Evolutionary conservation across 1,140 invertebrate species (phyloP).

Genomic region (Berghia stephanieae): DNA sequence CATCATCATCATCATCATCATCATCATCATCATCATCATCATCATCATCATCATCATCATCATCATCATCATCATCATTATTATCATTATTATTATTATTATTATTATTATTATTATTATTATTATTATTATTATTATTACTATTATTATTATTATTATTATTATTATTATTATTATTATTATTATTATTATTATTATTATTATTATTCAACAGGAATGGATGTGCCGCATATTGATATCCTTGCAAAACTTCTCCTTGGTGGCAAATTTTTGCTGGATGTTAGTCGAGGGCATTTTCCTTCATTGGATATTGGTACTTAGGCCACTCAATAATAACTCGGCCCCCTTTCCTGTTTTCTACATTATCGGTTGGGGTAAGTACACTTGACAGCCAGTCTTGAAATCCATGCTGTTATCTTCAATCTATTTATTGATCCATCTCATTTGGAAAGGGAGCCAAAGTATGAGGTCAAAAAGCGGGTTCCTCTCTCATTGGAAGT

Average conservation of each 20-base stretch:
- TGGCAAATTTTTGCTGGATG: slow-evolving; percentile 84
- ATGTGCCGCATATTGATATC: slow-evolving; percentile 77
- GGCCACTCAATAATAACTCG: slow-evolving; percentile 59
- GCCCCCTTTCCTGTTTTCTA: slow-evolving; percentile 59
- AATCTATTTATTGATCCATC: too few relatives aligned
- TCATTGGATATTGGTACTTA: slow-evolving; percentile 69
- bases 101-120: too few relatives aligned
- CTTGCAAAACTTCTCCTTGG: slow-evolving; percentile 78
- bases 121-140: too few relatives aligned
- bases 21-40: slow-evolving; percentile 31
- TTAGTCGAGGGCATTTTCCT: slow-evolving; percentile 85
- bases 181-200: neutral
- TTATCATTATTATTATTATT: too few relatives aligned
- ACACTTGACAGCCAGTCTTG: too few relatives aligned
- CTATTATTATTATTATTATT: too few relatives aligned
- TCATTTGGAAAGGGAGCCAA: too few relatives aligned
- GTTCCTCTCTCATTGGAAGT: too few relatives aligned
- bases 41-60: slow-evolving; percentile 31
- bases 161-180: neutral
- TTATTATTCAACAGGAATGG: slow-evolving; percentile 70
- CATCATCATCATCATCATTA: slow-evolving; percentile 26
- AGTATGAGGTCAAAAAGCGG: too few relatives aligned
- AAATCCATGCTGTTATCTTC: too few relatives aligned
- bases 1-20: slow-evolving; percentile 32
- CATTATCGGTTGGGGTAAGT: slow-evolving; percentile 64